phyloP scores from a whole-genome alignment of 2,113 vertebrate genomes.

The Alligator sinensis region DNA sequence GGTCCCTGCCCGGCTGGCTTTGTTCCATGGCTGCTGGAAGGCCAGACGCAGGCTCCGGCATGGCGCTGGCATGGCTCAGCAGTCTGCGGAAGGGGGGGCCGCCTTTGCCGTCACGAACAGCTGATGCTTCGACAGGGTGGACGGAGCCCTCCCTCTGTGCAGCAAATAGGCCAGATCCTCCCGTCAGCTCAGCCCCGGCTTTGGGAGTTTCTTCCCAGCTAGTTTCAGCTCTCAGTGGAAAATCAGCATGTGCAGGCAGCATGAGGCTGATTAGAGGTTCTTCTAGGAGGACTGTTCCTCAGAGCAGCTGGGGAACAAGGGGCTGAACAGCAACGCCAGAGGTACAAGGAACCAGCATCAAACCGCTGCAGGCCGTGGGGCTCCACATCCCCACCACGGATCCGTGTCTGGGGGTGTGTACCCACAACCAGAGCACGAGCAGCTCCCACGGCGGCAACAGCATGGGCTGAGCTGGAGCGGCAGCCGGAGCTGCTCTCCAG shows the following conservation, averaged over 20 bases:
- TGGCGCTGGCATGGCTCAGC: constrained; percentile 55
- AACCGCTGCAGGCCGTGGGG: not conserved
- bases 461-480: not conserved
- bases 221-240: not conserved
- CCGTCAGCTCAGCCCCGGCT: constrained; percentile 5
- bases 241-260: fast-evolving
- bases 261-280: not conserved
- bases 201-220: not conserved
- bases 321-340: constrained; percentile 12
- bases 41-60: constrained; percentile 10
- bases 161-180: constrained; percentile 15
- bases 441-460: not conserved
- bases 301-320: not conserved
- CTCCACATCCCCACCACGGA: not conserved
- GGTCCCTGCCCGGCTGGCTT: not conserved
- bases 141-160: not conserved
- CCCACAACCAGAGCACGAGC: fast-evolving
- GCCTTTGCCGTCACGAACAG: not conserved
- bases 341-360: not conserved
- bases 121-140: not conserved
- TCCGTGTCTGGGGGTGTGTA: not conserved
- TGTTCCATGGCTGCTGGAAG: not conserved
- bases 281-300: not conserved
- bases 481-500: not conserved
- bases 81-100: constrained; percentile 54